Evolutionary conservation across 1,140 invertebrate genomes (phyloP).

Genomic region (Heliconius himera): DNA sequence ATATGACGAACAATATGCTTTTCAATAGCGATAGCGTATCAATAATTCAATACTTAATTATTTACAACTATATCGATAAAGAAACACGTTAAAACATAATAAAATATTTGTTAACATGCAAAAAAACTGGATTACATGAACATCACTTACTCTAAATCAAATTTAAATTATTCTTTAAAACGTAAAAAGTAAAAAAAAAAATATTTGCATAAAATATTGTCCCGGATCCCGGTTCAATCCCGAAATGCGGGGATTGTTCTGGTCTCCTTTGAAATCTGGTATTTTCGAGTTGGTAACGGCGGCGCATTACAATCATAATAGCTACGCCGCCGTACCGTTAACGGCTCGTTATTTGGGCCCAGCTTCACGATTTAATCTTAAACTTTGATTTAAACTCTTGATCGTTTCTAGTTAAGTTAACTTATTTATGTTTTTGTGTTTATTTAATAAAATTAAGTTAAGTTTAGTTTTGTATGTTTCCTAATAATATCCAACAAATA

Average conservation of each 20-base stretch:
- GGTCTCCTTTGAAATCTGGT: slow-evolving; percentile 52
- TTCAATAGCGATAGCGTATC: too few species aligned
- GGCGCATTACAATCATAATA: slow-evolving; percentile 78
- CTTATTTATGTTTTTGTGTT: too few species aligned
- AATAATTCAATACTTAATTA: too few species aligned
- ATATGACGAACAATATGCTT: too few species aligned
- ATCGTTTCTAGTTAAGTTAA: background rate
- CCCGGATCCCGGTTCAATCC: slow-evolving; percentile 46
- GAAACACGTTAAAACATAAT: too few species aligned
- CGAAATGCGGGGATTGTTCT: slow-evolving; percentile 54
- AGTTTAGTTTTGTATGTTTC: too few species aligned
- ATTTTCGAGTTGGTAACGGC: slow-evolving; percentile 67
- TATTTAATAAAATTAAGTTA: too few species aligned
- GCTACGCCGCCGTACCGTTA: slow-evolving; percentile 74
- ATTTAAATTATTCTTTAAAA: slow-evolving; percentile 17
- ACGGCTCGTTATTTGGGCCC: slow-evolving; percentile 54
- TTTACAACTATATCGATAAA: too few species aligned
- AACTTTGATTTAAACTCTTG: background rate
- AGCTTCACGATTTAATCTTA: slow-evolving; percentile 28
- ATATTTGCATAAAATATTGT: slow-evolving; percentile 42
- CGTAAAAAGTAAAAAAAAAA: slow-evolving; percentile 11
- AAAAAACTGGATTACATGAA: background rate
- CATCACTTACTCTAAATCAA: background rate
- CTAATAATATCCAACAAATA: too few species aligned
- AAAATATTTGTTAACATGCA: too few species aligned